These are phyloP conservation scores for Trichoplusia ni DNA, from an alignment of 1,140 invertebrate species.

Conservation along the genomic window DNA sequence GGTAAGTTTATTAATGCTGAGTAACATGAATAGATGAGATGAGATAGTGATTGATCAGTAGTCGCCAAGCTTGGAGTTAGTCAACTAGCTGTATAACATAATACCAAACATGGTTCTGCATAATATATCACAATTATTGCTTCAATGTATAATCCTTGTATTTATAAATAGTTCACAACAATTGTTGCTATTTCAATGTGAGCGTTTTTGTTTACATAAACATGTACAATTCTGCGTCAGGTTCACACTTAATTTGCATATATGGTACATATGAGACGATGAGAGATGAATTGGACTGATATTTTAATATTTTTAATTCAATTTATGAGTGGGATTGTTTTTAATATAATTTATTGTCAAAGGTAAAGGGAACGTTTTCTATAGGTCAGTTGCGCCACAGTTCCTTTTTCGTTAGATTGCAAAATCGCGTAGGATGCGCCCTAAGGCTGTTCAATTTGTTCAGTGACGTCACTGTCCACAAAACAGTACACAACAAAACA, in stretches of 20 bases:
- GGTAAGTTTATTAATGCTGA: too few relatives aligned
- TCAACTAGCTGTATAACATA: too few relatives aligned
- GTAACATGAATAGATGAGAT: too few relatives aligned
- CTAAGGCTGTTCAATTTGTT: background rate
- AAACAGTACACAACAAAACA: background rate
- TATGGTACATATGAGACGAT: too few relatives aligned
- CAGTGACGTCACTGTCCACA: background rate
- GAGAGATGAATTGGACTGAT: too few relatives aligned
- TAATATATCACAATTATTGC: too few relatives aligned
- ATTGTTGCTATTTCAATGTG: background rate
- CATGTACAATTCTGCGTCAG: background rate
- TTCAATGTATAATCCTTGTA: too few relatives aligned
- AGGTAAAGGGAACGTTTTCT: background rate
- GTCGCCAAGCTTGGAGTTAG: too few relatives aligned
- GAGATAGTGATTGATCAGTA: too few relatives aligned
- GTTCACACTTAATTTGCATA: background rate
- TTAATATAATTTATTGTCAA: background rate
- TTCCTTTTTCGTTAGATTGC: background rate
- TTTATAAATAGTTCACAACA: background rate
- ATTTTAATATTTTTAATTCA: too few relatives aligned
- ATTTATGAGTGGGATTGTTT: too few relatives aligned
- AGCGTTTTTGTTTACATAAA: background rate
- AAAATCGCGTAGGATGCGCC: conserved; percentile 5
- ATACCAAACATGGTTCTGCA: too few relatives aligned
- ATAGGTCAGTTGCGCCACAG: background rate